phyloP scores from a whole-genome alignment of 1,140 invertebrate genomes.

The Eurosta solidaginis region DNA sequence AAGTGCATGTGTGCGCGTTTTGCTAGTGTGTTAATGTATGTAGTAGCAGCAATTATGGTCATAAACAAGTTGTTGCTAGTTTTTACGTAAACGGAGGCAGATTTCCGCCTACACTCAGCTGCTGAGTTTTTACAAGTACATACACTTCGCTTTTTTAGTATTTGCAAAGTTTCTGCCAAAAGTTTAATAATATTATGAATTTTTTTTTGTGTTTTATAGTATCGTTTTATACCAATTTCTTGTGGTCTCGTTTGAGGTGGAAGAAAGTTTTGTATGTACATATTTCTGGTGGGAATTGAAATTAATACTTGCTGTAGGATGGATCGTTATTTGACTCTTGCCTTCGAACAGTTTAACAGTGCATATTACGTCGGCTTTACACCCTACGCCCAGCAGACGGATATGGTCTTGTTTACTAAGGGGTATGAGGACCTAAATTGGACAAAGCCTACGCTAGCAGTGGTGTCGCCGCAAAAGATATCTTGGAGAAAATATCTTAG shows the following conservation, averaged over 20 bases:
- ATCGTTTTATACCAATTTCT: background rate
- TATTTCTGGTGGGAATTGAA: background rate
- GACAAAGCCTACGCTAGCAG: too few species aligned
- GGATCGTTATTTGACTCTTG: too few species aligned
- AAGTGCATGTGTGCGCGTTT: background rate
- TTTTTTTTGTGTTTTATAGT: background rate
- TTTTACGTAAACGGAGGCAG: background rate
- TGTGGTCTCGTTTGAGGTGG: background rate
- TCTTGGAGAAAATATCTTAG: too few species aligned
- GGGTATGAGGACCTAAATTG: too few species aligned
- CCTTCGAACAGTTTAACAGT: too few species aligned
- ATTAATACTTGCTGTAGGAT: too few species aligned
- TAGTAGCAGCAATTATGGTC: conserved; percentile 24
- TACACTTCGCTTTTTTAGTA: background rate
- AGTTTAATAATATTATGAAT: background rate
- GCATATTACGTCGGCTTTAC: too few species aligned
- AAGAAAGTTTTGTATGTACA: background rate
- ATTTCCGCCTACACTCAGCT: background rate
- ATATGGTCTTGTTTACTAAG: too few species aligned
- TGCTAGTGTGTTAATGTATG: too few species aligned
- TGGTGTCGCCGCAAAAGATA: too few species aligned
- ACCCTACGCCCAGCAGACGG: too few species aligned
- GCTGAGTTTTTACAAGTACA: too few species aligned
- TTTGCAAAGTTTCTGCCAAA: background rate
- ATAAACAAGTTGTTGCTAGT: conserved; percentile 23